A percentile compares a stretch with the other conserved stretches of the same genome.
phyloP scores from a whole-genome alignment of 2,797 vertebrate genomes.

The Discoglossus pictus region DNA sequence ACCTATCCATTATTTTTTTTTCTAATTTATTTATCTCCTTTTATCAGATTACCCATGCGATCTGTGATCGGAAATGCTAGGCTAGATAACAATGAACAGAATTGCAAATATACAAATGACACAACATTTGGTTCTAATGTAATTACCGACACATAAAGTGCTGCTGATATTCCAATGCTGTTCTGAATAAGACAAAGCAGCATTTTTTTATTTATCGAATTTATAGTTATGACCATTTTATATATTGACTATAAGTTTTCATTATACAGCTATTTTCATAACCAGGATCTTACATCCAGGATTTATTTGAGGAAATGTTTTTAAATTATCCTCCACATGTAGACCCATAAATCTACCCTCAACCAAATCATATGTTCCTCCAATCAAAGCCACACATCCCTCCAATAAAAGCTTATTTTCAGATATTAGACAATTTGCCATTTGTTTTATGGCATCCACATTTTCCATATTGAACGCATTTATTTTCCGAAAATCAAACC shows the following conservation, averaged over 20 bases:
- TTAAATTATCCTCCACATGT: slow-evolving; percentile 27
- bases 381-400: slow-evolving; percentile 47
- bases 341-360: slow-evolving; percentile 41
- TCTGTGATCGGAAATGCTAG: no score
- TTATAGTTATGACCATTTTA: slow-evolving; percentile 27
- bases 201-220: no score
- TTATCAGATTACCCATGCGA: no score
- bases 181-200: slow-evolving; percentile 6
- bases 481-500: slow-evolving; percentile 42
- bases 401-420: slow-evolving; percentile 48
- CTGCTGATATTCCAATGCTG: background rate
- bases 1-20: no score
- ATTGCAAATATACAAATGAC: no score
- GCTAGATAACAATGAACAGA: no score
- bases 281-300: slow-evolving; percentile 38
- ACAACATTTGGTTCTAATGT: no score
- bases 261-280: slow-evolving; percentile 34
- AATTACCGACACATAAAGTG: no score
- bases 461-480: slow-evolving; percentile 49
- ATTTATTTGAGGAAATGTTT: slow-evolving; percentile 41
- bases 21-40: no score
- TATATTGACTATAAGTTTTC: slow-evolving; percentile 35
- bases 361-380: slow-evolving; percentile 31
- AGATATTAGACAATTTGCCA: slow-evolving; percentile 52
- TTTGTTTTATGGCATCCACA: slow-evolving; percentile 48